Evolutionary conservation across 2,797 vertebrate species (phyloP).

Genomic region (Oreochromis mossambicus): DNA sequence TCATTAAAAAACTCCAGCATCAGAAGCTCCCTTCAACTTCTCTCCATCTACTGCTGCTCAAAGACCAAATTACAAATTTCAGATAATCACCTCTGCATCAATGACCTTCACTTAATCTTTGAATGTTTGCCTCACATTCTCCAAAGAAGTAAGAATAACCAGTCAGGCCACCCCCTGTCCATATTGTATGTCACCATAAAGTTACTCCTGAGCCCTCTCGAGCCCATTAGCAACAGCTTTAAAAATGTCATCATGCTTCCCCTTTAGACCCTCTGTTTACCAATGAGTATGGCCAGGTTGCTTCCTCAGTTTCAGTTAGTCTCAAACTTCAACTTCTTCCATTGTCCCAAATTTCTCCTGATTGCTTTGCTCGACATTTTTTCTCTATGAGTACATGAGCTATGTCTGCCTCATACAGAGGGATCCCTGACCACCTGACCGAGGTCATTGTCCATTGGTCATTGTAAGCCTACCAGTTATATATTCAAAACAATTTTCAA

Average conservation of each 20-base stretch:
- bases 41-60: accelerated
- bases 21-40: not conserved
- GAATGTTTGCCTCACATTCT: not conserved
- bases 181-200: not conserved
- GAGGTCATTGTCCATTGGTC: not conserved
- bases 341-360: not conserved
- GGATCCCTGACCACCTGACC: not conserved
- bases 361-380: not conserved
- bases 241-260: not conserved
- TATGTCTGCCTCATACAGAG: too few species aligned
- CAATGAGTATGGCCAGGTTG: not conserved
- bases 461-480: not conserved
- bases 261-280: not conserved
- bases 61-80: not conserved
- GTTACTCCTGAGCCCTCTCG: accelerated
- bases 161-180: not conserved
- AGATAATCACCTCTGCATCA: not conserved
- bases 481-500: not conserved
- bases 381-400: not conserved
- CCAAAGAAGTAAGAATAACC: not conserved
- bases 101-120: not conserved
- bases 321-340: not conserved
- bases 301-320: not conserved
- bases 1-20: not conserved
- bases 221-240: not conserved